These are phyloP conservation scores for Osmerus mordax DNA, from an alignment of 2,113 vertebrate genomes.

Conservation along the genomic window DNA sequence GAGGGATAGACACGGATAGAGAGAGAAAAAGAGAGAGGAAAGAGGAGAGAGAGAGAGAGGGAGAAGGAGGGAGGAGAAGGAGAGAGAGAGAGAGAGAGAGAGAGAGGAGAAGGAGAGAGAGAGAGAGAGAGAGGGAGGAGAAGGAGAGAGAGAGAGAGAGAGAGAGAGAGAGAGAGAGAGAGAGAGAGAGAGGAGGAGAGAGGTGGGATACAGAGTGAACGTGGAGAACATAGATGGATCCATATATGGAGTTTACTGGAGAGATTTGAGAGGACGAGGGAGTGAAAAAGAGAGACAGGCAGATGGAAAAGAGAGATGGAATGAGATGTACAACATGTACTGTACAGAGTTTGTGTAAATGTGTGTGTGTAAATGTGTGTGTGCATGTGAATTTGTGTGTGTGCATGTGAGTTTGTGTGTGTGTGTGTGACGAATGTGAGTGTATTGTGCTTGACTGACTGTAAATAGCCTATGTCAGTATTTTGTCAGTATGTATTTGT, in stretches of 20 bases:
- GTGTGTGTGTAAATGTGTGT: constrained; percentile 6
- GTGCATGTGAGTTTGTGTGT: too few relatives aligned
- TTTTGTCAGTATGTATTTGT: too few relatives aligned
- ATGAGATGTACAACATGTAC: constrained; percentile 40
- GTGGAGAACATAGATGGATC: constrained; percentile 48
- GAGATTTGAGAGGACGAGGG: constrained; percentile 50
- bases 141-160: constrained; percentile 12
- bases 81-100: constrained; percentile 3
- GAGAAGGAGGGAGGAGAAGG: constrained; percentile 15
- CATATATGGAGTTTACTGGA: constrained; percentile 61
- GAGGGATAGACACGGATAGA: too few relatives aligned
- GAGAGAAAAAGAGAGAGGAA: constrained; percentile 24
- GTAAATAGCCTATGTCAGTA: too few relatives aligned
- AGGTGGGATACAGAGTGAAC: constrained; percentile 36
- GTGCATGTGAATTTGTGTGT: neutral
- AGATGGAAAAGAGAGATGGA: neutral
- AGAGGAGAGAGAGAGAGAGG: constrained; percentile 20
- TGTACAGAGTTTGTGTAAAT: constrained; percentile 17
- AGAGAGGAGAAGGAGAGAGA: constrained; percentile 18
- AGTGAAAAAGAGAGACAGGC: too few relatives aligned
- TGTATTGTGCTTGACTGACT: too few relatives aligned
- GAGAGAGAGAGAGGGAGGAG: neutral
- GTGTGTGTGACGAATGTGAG: too few relatives aligned
- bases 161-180: constrained; percentile 12
- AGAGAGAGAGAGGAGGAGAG: constrained; percentile 12